phyloP scores from a whole-genome alignment of 2,113 vertebrate genomes.

The Corapipo altera region DNA sequence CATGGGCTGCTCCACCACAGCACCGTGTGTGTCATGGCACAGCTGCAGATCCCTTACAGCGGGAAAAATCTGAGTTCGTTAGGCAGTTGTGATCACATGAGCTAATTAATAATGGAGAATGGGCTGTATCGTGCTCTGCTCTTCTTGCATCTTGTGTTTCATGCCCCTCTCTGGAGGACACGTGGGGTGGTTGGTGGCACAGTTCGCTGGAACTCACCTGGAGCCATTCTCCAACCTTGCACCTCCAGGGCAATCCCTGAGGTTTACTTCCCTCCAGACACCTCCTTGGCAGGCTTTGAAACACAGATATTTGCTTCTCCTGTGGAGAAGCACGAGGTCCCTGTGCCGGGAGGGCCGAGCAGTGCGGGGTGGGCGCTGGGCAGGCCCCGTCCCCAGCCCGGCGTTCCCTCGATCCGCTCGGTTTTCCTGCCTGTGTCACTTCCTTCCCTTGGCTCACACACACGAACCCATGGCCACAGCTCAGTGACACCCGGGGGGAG shows the following conservation, averaged over 20 bases:
- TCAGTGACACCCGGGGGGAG: not conserved
- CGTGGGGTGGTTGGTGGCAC: fast-evolving
- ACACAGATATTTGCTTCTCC: fast-evolving
- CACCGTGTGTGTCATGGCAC: fast-evolving
- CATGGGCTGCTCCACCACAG: fast-evolving
- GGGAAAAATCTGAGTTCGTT: not conserved
- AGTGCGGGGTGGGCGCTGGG: not conserved
- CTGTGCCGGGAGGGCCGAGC: fast-evolving
- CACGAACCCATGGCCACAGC: not conserved
- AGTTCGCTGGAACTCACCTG: fast-evolving
- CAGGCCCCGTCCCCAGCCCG: constrained; percentile 44
- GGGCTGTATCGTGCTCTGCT: fast-evolving
- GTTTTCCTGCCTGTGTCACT: constrained; percentile 79
- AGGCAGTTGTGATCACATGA: no score
- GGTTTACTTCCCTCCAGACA: not conserved
- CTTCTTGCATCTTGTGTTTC: not conserved
- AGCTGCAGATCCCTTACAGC: fast-evolving
- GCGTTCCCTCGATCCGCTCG: constrained; percentile 65
- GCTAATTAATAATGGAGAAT: fast-evolving
- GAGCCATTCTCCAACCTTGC: fast-evolving
- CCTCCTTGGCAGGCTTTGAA: not conserved
- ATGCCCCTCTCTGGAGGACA: fast-evolving
- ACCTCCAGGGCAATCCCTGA: fast-evolving
- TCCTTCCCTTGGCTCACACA: constrained; percentile 76
- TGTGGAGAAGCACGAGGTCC: fast-evolving